Conservation (phyloP, 2,113 vertebrate species). For the Microcebus jonahi region DNA sequence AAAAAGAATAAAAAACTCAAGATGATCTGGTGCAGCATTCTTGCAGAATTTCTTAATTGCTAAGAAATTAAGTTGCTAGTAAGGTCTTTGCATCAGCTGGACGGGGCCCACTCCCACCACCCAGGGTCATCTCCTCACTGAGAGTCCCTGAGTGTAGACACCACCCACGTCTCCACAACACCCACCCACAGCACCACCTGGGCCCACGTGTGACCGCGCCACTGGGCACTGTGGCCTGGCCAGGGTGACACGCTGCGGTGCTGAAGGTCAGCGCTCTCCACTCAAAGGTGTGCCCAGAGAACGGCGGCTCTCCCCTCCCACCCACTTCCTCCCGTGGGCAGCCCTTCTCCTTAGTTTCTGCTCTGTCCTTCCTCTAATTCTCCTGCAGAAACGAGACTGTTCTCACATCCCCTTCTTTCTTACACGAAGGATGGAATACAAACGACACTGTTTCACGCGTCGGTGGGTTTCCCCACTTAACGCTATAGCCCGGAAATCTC, state of each 20-base stretch:
- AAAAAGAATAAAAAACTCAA: background rate
- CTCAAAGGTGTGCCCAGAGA: rapidly evolving
- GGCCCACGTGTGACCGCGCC: rapidly evolving
- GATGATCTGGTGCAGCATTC: background rate
- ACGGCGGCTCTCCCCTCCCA: rapidly evolving
- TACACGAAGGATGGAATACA: too few species aligned
- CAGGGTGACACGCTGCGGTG: background rate
- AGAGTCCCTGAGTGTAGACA: background rate
- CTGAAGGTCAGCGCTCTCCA: too few species aligned
- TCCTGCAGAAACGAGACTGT: background rate
- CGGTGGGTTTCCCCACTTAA: background rate
- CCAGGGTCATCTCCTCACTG: background rate
- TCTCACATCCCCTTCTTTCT: background rate
- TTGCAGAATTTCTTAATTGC: background rate
- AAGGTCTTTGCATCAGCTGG: background rate
- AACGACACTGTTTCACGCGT: rapidly evolving
- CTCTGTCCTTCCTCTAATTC: background rate
- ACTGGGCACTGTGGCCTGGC: rapidly evolving
- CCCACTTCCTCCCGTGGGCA: background rate
- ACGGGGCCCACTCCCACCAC: background rate
- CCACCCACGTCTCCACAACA: rapidly evolving
- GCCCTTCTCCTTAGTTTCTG: rapidly evolving
- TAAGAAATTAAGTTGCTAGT: background rate
- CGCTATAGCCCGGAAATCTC: background rate
- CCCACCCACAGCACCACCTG: background rate